Evolutionary conservation across 2,888 invertebrate species (phyloP), one percentile per base, ranked within the genome.

Genomic region (Eustalomyia histrio): DNA sequence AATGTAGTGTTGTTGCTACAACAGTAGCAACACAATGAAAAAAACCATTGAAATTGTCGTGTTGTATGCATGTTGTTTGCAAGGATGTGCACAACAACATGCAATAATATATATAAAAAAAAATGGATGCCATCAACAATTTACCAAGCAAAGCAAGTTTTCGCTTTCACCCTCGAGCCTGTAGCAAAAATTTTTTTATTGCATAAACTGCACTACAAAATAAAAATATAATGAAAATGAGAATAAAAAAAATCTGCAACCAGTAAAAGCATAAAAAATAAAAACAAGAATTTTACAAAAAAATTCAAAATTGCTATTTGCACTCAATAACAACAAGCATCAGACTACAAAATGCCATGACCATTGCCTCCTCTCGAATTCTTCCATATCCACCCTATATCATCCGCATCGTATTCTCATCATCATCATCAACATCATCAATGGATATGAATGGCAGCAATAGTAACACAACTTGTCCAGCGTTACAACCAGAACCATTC

Each of bases 401-500:
- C 29, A 61, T 12, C 29, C 63, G 55, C 63, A 50, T 18, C 60
- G 39, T 53, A 17, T n/a, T n/a, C 63, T 63, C 17, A 53, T 21
- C 72, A 55, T 55, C 55, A 29, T 55, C 60, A 61, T 29, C 50
- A n/a, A n/a, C n/a, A n/a, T n/a, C n/a, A 39, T 80, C 68, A 74
- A 75, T 81, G 63, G 24, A 71, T 81, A 75, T 78, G 78, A 81
- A 71, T 75, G 78, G 69, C 81, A 71, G 69, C 73, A 57, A 68
- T 73, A 71, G 76, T 69, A 76, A 72, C 68, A 78, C 81, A 75
- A 81, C 78, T 78, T 85, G 84, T 83, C 85, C 85, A 85, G 83
- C 79, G 85, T 85, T 86, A 83, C 87, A 87, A 87, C 88, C 88
- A 88, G 88, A 88, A 86, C 88, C 88, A 87, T 88, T 88, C 87